Evolutionary conservation across 1,140 invertebrate genomes (phyloP), one percentile per base, ranked within the genome.

Genomic region (Steinernema khuongi): DNA sequence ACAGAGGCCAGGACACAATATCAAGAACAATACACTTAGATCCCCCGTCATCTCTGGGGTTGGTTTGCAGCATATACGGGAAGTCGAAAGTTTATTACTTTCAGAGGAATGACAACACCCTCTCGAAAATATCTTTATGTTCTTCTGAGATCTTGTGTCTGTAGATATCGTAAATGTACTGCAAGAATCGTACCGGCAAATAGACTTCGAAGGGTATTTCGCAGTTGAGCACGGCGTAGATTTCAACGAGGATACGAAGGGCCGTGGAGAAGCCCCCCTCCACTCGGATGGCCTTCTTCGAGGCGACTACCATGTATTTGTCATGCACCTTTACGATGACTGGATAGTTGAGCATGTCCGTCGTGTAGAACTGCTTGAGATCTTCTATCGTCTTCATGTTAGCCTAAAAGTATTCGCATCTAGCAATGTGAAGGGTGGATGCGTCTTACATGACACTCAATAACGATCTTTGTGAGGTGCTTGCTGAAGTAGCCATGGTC

Each of bases 401-500:
- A 14, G 50, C 50, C 50, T 60, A 26, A 60, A 60, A 60, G 11
- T 60, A n/a, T n/a, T n/a, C n/a, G n/a, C n/a, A n/a, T n/a, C n/a
- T n/a, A n/a, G 50, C 4, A 14, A 2, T 60, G 11, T 60, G 50
- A 2, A 26, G 50, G 50, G 11, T 14, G 26, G 19, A 26, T 17
- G 19, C 4, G 50, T 14, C 50, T 14, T 60, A 60, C 50, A 60
- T 60, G 50, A 60, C 50, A 60, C 4, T 60, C 50, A 22, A 60
- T 11, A 26, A 60, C 14, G 14, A 60, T 22, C 19, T 60, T 60
- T 22, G 50, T 60, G 7, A 60, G 19, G 19, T 60, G 50, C 50
- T 60, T 60, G 50, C 50, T 60, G 50, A 60, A 60, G 50, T 17
- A 60, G 4, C 14, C 50, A 22, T 60, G 50, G 19, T 60, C 50